Conservation (phyloP, 2,113 vertebrate species). For the Globicephala melas region DNA sequence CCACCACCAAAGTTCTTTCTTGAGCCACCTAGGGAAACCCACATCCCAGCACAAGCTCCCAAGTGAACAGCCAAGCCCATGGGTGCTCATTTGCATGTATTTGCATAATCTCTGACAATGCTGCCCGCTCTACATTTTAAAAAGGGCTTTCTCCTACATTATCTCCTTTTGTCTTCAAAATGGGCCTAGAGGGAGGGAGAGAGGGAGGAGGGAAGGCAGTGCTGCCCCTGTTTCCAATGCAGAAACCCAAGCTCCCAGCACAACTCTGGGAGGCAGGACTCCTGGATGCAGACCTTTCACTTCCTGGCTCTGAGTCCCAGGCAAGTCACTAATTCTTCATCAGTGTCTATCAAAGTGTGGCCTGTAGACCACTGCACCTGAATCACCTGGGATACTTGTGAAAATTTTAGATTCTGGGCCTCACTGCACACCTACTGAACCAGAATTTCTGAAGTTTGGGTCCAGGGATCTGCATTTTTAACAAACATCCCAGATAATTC, state of each 20-base stretch:
- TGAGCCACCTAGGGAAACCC: not conserved
- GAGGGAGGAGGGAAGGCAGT: not conserved
- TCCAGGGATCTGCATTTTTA: not conserved
- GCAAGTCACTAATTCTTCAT: slow-evolving; percentile 6
- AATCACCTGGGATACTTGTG: not conserved
- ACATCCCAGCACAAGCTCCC: not conserved
- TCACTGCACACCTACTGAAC: not conserved
- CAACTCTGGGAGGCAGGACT: not conserved
- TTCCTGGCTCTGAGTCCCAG: not conserved
- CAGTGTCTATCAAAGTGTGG: not conserved
- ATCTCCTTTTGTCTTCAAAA: slow-evolving; percentile 64
- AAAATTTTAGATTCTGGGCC: not conserved
- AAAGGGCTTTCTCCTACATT: slow-evolving; percentile 40
- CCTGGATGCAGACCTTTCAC: not conserved
- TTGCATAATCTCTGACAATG: slow-evolving; percentile 53
- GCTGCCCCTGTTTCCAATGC: not conserved
- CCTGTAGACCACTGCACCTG: not conserved
- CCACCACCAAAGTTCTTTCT: not conserved
- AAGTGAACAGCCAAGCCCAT: slow-evolving; percentile 62
- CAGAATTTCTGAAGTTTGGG: not conserved
- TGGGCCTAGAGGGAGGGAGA: not conserved
- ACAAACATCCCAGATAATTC: not conserved
- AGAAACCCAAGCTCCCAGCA: not conserved
- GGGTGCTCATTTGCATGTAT: slow-evolving; percentile 48
- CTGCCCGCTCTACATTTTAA: slow-evolving; percentile 57